Base-by-base conservation (phyloP, 1,140 invertebrate species). In the Danaus melanippus region DNA sequence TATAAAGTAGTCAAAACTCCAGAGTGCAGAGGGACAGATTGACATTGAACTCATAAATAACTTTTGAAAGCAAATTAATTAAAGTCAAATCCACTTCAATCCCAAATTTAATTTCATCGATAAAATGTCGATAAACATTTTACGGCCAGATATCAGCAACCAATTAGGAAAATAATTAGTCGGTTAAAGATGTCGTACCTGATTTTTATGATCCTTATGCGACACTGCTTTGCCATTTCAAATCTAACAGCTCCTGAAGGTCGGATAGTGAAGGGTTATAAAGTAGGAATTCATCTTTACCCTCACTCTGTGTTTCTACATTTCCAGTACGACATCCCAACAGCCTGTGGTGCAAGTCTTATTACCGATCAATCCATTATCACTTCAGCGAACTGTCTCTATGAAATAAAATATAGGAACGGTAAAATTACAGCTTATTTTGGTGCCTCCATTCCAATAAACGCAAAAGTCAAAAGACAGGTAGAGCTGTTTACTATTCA, bases 301-400 rank as follows among this genome's bases (percentile, higher is more conserved):
- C 53, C 68, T 7, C 41, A 61, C 40, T 50, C 65, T 2, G 57
- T 58, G 8, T 70, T 62, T 52, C 50, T 65, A 21, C 11, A 55
- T 46, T 64, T 64, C 15, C 11, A 45, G 11, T 44, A 43, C 8
- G 39, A 49, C 32, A 46, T 54, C 12, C 67, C 64, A 6, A 50
- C 58, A 1, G 56, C 57, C 5, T 67, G 67, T 50, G 67, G 64
- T 0, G 57, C 53, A 10, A 64, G 61, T 9, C 41, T 66, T 1
- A 57, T 69, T 1, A 58, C 46, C 40, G 50, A 51, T 8, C 60
- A 54, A 39, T 45, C 56, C 12, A 46, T 67, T 2, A 8, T 70
- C 10, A 64, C 67, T 0, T 60, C 67, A 10, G 67, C 67, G 4
- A 55, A 64, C 42, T 70, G 67, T 46, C 40, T 67, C 10, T 44